Percentiles rank a stretch among this genome's conserved stretches.
phyloP scores from a whole-genome alignment of 2,888 invertebrate genomes.

The Nomada fucata region DNA sequence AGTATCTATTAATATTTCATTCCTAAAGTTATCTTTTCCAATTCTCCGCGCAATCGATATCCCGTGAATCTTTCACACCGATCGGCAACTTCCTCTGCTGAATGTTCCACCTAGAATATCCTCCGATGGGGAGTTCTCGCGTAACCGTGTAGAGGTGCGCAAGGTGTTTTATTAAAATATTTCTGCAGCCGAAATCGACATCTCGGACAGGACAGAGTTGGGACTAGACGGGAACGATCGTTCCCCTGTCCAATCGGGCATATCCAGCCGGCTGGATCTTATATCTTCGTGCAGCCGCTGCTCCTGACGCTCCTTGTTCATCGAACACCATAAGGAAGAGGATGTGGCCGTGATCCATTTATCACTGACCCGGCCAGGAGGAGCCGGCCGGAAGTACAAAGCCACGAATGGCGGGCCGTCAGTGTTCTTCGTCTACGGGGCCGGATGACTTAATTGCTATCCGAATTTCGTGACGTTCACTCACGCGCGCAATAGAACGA shows the following conservation, averaged over 20 bases:
- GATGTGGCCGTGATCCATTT: conserved; percentile 71
- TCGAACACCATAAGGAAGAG: conserved; percentile 63
- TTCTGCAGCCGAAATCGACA: conserved; percentile 31
- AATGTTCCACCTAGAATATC: background rate
- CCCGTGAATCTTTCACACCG: background rate
- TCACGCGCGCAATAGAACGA: conserved; percentile 6
- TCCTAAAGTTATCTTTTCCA: background rate
- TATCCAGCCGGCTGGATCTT: conserved; percentile 63
- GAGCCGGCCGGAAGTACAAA: conserved; percentile 73
- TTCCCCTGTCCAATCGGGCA: conserved; percentile 41
- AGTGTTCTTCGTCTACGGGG: conserved; percentile 46
- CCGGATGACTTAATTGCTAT: conserved; percentile 57
- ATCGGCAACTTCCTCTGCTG: background rate
- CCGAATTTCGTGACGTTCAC: conserved; percentile 56
- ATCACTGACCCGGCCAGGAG: conserved; percentile 78
- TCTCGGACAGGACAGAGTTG: conserved; percentile 13
- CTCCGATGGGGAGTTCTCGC: too few species aligned
- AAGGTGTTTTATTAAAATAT: conserved; percentile 38
- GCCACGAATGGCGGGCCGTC: conserved; percentile 60
- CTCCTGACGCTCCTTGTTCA: conserved; percentile 70
- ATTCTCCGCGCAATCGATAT: background rate
- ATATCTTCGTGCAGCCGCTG: conserved; percentile 69
- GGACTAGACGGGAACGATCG: conserved; percentile 17
- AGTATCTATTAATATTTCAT: background rate
- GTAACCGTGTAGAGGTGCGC: background rate